Base-by-base conservation (phyloP, 2,888 invertebrate genomes). In the Orgyia antiqua region DNA sequence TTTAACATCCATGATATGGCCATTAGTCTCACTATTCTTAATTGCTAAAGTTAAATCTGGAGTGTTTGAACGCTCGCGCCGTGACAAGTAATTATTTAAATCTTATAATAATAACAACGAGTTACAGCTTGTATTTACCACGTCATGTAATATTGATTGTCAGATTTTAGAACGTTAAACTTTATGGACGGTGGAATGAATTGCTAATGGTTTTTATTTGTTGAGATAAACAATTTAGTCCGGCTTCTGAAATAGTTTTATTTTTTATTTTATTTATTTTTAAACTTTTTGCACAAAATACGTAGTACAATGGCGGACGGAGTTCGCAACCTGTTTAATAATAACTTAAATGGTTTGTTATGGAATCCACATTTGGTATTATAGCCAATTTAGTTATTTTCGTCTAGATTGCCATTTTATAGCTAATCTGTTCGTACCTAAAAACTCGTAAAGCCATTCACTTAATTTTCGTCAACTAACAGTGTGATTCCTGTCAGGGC, bases 1-100 rank as follows among this genome's bases (percentile, higher is more conserved):
- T 71, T 66, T 59, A 62, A 62, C 63, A 62, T 63, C 61, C 60
- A 68, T 62, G 62, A 72, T 70, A 68, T 63, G 62, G 60, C 60
- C 60, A 68, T 73, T 70, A 74, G 63, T 66, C 63, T 56, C 56
- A 58, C 62, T 58, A 61, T 58, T 63, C 65, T 64, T 77, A 68
- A 77, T 75, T 70, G 68, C 62, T 47, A 43, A 57, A 57, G 57
- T 54, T 65, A 57, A 64, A 61, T 58, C 55, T 52, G 54, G 53
- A 55, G 48, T 60, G 58, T 59, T 67, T 60, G 52, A 60, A 60
- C 50, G n/a, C n/a, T n/a, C n/a, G 42, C 48, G 44, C 43, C 39
- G 39, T 51, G 51, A 53, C 54, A 51, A 40, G 42, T 51, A 45
- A 53, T 56, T 47, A 54, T 54, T 59, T 46, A 57, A 42, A 52